Base-by-base conservation (phyloP, 2,888 invertebrate genomes). In the Drosophila acutilabella region DNA sequence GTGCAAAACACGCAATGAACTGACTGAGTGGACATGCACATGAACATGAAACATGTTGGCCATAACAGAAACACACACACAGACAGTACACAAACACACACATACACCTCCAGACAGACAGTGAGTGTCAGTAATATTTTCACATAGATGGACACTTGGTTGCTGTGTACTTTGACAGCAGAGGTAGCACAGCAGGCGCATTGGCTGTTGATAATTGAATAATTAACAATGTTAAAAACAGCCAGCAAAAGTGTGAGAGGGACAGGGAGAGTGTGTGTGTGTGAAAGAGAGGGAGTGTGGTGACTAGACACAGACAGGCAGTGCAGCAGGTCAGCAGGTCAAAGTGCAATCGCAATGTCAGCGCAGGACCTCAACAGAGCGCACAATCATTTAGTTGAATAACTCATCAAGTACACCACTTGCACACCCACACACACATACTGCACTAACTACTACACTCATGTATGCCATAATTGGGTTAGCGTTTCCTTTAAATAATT, bases 211-310 rank as follows among this genome's bases (percentile, higher is more conserved):
- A 71, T 89, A 89, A 88, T 88, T 88, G 89, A 89, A 86, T 88
- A 89, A 89, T 88, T 89, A 86, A 89, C 84, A 78, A 80, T 85
- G 88, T 88, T 89, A 79, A 79, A 89, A 87, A 85, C 77, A 74
- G 71, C 78, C 65, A 30, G 61, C 44, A 36, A 11, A 36, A 53
- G 26, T 30, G 47, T 38, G 4, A 23, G 8, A 5, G 11, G 0
- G 1, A 41, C 8, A 23, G 36, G 8, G 33, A 40, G 11, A 30
- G 11, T 14, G 45, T 20, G n/a, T 30, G 54, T 16, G 33, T 26
- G 45, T 50, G 26, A 48, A 42, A 65, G 48, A 30, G 41, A 16
- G 45, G 33, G 40, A 47, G 38, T 30, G 18, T 50, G 48, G 40
- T 47, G 18, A 38, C 26, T 53, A 47, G 67, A 36, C 47, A 36